phyloP scores from a whole-genome alignment of 2,888 invertebrate genomes.

The Vanessa cardui region DNA sequence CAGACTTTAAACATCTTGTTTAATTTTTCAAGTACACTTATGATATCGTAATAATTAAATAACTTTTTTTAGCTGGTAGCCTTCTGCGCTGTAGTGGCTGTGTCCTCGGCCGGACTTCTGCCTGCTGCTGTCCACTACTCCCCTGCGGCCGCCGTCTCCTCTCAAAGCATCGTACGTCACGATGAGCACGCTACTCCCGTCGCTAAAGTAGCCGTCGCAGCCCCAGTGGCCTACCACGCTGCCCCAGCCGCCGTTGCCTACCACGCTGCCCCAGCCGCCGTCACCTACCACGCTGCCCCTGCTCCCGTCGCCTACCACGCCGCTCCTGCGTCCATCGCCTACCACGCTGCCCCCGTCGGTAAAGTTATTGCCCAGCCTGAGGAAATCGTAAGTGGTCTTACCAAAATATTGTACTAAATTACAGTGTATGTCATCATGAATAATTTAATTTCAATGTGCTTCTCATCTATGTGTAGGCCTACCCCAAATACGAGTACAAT shows the following conservation, averaged over 20 bases:
- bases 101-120: conserved; percentile 51
- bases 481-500: conserved; percentile 71
- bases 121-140: conserved; percentile 62
- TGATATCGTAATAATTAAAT: not conserved
- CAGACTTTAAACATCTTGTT: not conserved
- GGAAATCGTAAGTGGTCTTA: conserved; percentile 40
- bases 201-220: conserved; percentile 47
- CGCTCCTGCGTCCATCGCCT: conserved; percentile 54
- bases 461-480: conserved; percentile 44
- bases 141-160: conserved; percentile 56
- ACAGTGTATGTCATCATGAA: not conserved
- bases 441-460: not conserved
- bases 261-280: conserved; percentile 22
- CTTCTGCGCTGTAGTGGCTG: conserved; percentile 52
- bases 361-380: conserved; percentile 48
- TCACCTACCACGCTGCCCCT: conserved; percentile 47
- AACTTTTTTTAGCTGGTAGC: conserved; percentile 43
- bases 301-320: conserved; percentile 46
- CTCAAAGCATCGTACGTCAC: conserved; percentile 60
- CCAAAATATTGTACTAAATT: no score
- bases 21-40: not conserved
- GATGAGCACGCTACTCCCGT: conserved; percentile 48
- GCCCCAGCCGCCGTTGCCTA: conserved; percentile 45
- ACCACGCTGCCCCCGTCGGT: conserved; percentile 50
- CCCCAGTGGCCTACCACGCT: conserved; percentile 42